Percentiles rank a stretch among this genome's conserved stretches.
phyloP scores from a whole-genome alignment of 1,140 invertebrate genomes.

The Drosophila takahashii region DNA sequence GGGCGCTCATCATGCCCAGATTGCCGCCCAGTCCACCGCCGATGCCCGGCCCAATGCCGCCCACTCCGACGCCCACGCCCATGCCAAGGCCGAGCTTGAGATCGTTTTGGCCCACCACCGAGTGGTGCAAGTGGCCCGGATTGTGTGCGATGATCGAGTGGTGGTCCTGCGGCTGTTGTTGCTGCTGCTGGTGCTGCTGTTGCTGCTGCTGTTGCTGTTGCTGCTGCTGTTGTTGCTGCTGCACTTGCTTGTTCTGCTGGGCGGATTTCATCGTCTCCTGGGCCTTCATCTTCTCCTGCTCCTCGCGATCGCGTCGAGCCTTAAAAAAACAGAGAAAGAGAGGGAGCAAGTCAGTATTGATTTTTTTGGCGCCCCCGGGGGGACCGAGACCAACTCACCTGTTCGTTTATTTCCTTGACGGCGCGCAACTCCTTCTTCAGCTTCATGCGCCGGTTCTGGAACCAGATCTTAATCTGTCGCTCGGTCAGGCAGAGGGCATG shows the following conservation, averaged over 20 bases:
- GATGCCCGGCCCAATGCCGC: slow-evolving; percentile 67
- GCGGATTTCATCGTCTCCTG: slow-evolving; percentile 94
- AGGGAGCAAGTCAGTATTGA: neutral
- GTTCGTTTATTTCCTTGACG: slow-evolving; percentile 97
- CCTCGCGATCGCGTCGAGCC: slow-evolving; percentile 93
- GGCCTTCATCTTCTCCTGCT: slow-evolving; percentile 95
- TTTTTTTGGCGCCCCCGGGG: neutral
- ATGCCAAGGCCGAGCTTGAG: slow-evolving; percentile 82
- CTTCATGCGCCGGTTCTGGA: slow-evolving; percentile 99
- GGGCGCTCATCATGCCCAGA: slow-evolving; percentile 85
- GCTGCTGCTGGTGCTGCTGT: slow-evolving; percentile 87
- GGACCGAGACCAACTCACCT: slow-evolving; percentile 85
- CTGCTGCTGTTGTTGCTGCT: slow-evolving; percentile 87
- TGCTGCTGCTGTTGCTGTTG: slow-evolving; percentile 87
- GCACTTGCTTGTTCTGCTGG: slow-evolving; percentile 88
- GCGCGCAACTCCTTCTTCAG: slow-evolving; percentile 97
- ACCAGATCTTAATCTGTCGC: slow-evolving; percentile 99
- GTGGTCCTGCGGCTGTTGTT: slow-evolving; percentile 86
- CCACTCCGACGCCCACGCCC: slow-evolving; percentile 65
- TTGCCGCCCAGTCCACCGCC: slow-evolving; percentile 80
- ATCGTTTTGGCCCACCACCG: slow-evolving; percentile 84
- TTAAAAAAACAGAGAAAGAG: slow-evolving; percentile 16
- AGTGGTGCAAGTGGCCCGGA: slow-evolving; percentile 82
- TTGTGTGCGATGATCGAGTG: slow-evolving; percentile 86
- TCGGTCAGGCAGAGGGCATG: slow-evolving; percentile 98